Base-by-base conservation (phyloP, 2,888 invertebrate genomes). In the Xylota segnis region DNA sequence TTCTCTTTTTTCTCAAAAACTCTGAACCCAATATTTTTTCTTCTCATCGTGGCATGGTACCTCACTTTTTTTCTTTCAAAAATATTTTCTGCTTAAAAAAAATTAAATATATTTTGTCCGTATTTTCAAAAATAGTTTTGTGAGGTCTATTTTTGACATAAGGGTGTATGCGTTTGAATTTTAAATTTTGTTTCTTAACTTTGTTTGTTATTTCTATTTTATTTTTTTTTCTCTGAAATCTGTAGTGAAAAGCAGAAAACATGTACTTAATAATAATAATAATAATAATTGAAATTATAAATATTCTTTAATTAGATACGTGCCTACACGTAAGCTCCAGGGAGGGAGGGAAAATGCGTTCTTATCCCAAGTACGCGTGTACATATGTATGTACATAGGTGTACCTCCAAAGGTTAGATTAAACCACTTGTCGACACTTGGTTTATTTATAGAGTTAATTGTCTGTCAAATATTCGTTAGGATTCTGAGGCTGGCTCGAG, bases 101-200 rank as follows among this genome's bases (percentile, higher is more conserved):
- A 77, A 70, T 76, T 47, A 70, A 78, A 77, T 72, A 70, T 75
- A 76, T 68, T 82, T 50, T 63, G 61, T 76, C 66, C 47, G 82
- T 82, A 43, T 71, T 61, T 74, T 86, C 76, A 86, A 86, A 86
- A 86, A 86, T 86, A 86, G 86, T 86, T 82, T 72, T 68, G 59
- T 86, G 61, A 76, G 66, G 47, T 86, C 86, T 86, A 86, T 86
- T 82, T 86, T 86, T 68, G 71, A 77, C 45, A 9, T 75, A 52
- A 59, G 65, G 32, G 61, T 82, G 84, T 86, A 47, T 66, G 66
- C 43, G 66, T 71, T 27, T 65, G 32, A 61, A 58, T 83, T 47
- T 14, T 74, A 37, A 63, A 74, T 56, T 45, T 58, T 75, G 74
- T 74, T 74, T 83, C 45, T 52, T 56, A 58, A 40, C 52, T 83